Percentiles rank a stretch among this genome's conserved stretches.
Conservation (phyloP, 2,797 vertebrate species). For the Epinephelus coioides region DNA sequence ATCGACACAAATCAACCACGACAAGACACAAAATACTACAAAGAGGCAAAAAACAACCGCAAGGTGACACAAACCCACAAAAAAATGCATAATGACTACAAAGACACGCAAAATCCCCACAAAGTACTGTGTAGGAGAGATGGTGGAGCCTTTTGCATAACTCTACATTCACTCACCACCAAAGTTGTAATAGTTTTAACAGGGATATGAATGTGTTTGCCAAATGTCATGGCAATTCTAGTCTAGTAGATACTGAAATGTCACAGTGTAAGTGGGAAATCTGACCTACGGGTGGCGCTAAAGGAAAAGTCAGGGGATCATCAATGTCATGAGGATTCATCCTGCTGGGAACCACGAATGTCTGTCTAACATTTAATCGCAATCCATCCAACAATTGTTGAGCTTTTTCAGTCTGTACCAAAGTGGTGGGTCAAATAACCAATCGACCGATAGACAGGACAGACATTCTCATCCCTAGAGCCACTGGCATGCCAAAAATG, state of each 20-base stretch:
- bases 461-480: neutral
- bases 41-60: too few relatives aligned
- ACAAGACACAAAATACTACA: too few relatives aligned
- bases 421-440: neutral
- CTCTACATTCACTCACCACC: neutral
- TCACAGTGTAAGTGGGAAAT: neutral
- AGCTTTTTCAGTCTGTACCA: neutral
- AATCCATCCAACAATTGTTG: neutral
- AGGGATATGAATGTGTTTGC: neutral
- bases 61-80: too few relatives aligned
- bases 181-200: neutral
- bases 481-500: neutral
- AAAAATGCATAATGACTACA: too few relatives aligned
- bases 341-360: neutral
- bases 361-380: neutral
- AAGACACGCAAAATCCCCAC: too few relatives aligned
- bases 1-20: too few relatives aligned
- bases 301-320: neutral
- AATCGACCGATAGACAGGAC: neutral
- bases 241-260: neutral
- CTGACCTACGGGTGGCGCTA: neutral
- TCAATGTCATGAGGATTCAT: constrained; percentile 4
- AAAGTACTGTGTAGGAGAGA: too few relatives aligned
- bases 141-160: too few relatives aligned
- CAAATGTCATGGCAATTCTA: neutral